Evolutionary conservation across 2,888 invertebrate genomes (phyloP).

Genomic region (Hirtodrosophila alboralis): DNA sequence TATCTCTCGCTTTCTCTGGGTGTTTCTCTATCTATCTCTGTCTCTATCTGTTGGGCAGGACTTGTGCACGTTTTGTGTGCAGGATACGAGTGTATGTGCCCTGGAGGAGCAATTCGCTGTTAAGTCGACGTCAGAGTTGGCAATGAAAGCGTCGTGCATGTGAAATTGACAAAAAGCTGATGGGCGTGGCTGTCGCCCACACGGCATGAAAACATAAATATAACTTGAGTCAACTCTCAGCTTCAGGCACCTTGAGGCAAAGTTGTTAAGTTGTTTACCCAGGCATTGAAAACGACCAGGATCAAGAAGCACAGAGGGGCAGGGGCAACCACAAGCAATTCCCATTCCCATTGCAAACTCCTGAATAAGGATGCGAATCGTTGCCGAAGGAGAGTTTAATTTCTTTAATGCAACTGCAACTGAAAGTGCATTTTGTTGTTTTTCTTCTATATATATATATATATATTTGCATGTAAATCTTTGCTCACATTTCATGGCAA

Average conservation of each 20-base stretch:
- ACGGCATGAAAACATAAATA: slow-evolving; percentile 67
- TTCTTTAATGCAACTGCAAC: slow-evolving; percentile 66
- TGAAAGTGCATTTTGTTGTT: slow-evolving; percentile 21
- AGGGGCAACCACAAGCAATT: slow-evolving; percentile 25
- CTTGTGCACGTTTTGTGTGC: slow-evolving; percentile 68
- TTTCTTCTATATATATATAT: no score
- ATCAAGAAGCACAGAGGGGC: slow-evolving; percentile 5
- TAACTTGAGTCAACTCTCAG: slow-evolving; percentile 45
- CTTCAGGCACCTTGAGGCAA: slow-evolving; percentile 52
- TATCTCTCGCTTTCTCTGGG: background rate
- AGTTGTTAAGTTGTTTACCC: slow-evolving; percentile 73
- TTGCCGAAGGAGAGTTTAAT: slow-evolving; percentile 54
- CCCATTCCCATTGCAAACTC: slow-evolving; percentile 4
- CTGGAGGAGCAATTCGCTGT: slow-evolving; percentile 66
- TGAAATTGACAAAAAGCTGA: slow-evolving; percentile 71
- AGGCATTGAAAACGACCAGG: slow-evolving; percentile 56
- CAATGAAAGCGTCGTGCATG: slow-evolving; percentile 63
- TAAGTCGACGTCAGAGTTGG: slow-evolving; percentile 39
- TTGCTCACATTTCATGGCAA: slow-evolving; percentile 41
- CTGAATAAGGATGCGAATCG: slow-evolving; percentile 2
- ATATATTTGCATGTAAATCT: slow-evolving; percentile 21
- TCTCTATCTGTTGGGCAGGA: slow-evolving; percentile 30
- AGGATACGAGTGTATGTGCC: slow-evolving; percentile 72
- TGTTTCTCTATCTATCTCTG: slow-evolving; percentile 6
- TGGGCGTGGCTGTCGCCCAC: slow-evolving; percentile 46